phyloP scores from a whole-genome alignment of 2,888 invertebrate species.

The Caenorhabditis sp. region DNA sequence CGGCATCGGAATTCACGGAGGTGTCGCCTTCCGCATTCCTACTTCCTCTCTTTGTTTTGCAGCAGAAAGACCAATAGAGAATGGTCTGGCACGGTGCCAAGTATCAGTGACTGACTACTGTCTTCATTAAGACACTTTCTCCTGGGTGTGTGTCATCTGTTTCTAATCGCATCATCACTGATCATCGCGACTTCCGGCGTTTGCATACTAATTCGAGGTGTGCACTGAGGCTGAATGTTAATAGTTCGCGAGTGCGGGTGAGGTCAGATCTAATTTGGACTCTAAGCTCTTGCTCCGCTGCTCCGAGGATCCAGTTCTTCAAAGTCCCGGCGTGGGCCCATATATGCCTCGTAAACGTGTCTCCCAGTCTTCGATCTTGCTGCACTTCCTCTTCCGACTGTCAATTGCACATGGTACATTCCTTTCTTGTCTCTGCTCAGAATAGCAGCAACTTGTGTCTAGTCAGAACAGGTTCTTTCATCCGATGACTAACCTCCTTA shows the following conservation, averaged over 20 bases:
- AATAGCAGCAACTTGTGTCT: neutral
- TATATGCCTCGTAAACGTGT: too few relatives aligned
- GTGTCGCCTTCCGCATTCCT: constrained; percentile 33
- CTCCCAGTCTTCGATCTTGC: neutral
- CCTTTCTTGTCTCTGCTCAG: neutral
- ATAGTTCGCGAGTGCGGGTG: too few relatives aligned
- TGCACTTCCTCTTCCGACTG: neutral
- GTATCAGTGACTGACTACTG: neutral
- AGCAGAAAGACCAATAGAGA: too few relatives aligned
- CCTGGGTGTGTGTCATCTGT: too few relatives aligned
- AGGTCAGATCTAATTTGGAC: too few relatives aligned
- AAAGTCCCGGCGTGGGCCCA: neutral
- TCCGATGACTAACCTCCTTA: neutral
- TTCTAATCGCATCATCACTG: constrained; percentile 36
- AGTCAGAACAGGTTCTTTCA: neutral
- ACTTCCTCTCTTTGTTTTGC: neutral
- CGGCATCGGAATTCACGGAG: constrained; percentile 4
- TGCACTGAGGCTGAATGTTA: too few relatives aligned
- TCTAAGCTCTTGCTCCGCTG: neutral
- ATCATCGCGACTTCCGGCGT: neutral
- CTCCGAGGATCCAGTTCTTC: neutral
- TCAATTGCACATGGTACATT: neutral
- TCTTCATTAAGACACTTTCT: too few relatives aligned
- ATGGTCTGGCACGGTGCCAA: neutral
- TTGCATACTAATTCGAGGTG: constrained; percentile 20